A percentile compares a stretch with the other conserved stretches of the same genome.
Conservation (phyloP, 2,113 vertebrate species). For the Baryphthengus martii region DNA sequence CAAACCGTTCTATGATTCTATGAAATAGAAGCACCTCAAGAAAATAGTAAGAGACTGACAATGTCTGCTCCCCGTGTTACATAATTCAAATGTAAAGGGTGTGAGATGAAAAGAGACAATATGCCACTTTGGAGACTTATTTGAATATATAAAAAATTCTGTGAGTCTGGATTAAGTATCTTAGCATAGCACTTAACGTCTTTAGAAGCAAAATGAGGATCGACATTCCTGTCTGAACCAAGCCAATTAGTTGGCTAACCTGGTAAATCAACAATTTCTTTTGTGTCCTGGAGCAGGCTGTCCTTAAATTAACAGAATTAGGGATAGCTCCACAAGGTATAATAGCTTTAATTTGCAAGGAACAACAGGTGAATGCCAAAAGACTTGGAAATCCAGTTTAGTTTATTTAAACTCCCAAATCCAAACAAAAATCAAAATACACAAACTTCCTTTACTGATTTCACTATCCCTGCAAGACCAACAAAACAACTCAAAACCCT, state of each 20-base stretch:
- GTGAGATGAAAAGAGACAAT: constrained; percentile 12
- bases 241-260: not conserved
- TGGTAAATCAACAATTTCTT: constrained; percentile 36
- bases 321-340: not conserved
- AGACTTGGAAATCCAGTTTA: not conserved
- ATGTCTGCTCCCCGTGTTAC: not conserved
- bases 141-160: constrained; percentile 8
- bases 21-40: not conserved
- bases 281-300: not conserved
- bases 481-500: not conserved
- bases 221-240: not conserved
- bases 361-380: not conserved
- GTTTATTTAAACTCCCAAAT: not conserved
- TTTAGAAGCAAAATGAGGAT: constrained; percentile 44
- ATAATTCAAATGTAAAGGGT: constrained; percentile 31
- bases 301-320: constrained; percentile 29
- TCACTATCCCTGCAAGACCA: not conserved
- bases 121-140: not conserved
- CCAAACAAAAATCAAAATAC: not conserved
- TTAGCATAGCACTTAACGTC: not conserved
- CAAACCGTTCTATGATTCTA: no score
- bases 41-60: not conserved
- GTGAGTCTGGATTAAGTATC: not conserved
- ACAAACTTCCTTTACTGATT: not conserved
- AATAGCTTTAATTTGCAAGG: not conserved